These are phyloP conservation scores for Peromyscus aztecus DNA, from an alignment of 2,797 vertebrate species.

Conservation along the genomic window DNA sequence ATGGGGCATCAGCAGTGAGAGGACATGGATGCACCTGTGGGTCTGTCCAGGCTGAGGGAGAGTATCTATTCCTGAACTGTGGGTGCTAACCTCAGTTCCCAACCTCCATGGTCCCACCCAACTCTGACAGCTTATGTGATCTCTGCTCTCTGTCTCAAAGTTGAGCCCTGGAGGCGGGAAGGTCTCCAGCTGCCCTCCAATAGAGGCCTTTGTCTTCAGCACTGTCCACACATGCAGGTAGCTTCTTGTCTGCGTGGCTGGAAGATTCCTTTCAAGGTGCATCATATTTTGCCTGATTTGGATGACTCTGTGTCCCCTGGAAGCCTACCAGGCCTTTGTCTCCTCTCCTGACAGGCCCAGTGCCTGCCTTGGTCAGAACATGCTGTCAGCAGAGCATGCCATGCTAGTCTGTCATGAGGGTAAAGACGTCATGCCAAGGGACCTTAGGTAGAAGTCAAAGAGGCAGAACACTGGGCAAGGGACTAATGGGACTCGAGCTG, in stretches of 20 bases:
- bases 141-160: not conserved
- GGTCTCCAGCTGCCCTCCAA: not conserved
- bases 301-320: not conserved
- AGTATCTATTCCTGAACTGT: not conserved
- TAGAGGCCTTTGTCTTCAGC: not conserved
- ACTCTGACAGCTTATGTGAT: not conserved
- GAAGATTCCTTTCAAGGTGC: not conserved
- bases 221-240: not conserved
- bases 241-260: not conserved
- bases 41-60: not conserved
- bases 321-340: not conserved
- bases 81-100: not conserved
- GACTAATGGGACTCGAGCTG: too few species aligned
- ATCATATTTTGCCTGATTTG: not conserved
- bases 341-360: not conserved
- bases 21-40: not conserved
- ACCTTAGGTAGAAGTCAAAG: not conserved
- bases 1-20: fast-evolving
- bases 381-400: not conserved
- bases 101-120: not conserved
- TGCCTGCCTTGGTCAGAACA: not conserved
- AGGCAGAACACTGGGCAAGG: not conserved
- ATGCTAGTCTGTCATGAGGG: not conserved
- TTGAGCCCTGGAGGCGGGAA: not conserved
- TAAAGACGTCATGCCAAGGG: not conserved